phyloP scores from a whole-genome alignment of 2,113 vertebrate genomes.

The Leucoraja erinaceus region DNA sequence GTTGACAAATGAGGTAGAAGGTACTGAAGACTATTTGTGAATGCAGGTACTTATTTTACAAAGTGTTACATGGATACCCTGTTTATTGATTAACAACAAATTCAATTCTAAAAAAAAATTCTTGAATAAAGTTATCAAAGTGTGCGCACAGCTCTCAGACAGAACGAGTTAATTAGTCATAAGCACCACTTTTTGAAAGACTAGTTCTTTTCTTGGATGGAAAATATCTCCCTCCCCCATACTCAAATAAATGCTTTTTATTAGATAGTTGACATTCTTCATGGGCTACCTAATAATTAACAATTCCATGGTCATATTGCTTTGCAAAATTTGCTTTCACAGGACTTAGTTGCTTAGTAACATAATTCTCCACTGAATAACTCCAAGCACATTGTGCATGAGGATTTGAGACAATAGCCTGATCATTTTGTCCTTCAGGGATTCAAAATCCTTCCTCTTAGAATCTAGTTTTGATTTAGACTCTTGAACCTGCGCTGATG shows the following conservation, averaged over 20 bases:
- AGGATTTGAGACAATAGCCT: constrained; percentile 10
- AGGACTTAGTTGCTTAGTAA: constrained; percentile 37
- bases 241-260: constrained; percentile 28
- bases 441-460: neutral
- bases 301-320: constrained; percentile 32
- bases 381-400: neutral
- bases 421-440: constrained; percentile 16
- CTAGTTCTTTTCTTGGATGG: neutral
- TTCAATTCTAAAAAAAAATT: neutral
- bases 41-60: neutral
- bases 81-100: neutral
- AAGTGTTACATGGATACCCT: neutral
- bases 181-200: neutral
- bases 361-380: constrained; percentile 23
- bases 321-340: constrained; percentile 34
- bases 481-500: neutral
- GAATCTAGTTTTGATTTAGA: neutral
- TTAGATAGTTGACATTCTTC: constrained; percentile 23
- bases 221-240: neutral
- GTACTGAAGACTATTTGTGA: neutral
- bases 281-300: constrained; percentile 33
- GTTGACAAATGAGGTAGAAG: neutral
- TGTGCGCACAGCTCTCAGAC: neutral
- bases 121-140: neutral
- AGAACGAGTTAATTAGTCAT: neutral